Evolutionary conservation across 1,140 invertebrate genomes (phyloP).

Genomic region (Drosophila neocordata): DNA sequence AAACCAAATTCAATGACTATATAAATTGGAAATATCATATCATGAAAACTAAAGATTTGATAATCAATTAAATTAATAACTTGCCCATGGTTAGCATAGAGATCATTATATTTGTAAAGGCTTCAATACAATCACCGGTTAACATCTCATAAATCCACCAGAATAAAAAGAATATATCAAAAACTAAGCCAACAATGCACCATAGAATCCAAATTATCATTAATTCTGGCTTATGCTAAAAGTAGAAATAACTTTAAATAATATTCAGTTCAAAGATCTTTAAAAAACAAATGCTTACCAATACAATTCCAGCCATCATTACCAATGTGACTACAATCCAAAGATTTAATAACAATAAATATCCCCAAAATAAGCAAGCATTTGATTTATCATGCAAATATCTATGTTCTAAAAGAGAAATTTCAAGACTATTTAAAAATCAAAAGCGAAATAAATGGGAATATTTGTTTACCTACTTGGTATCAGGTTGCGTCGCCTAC

Average conservation of each 20-base stretch:
- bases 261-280: background rate
- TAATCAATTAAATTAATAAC: background rate
- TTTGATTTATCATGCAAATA: conserved; percentile 13
- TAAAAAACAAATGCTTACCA: conserved; percentile 21
- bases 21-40: background rate
- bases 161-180: conserved; percentile 49
- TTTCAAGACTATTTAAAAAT: background rate
- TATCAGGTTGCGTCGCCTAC: background rate
- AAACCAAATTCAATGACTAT: conserved; percentile 60
- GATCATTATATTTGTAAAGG: conserved; percentile 63
- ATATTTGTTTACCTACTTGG: background rate
- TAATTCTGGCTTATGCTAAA: conserved; percentile 45
- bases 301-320: conserved; percentile 57
- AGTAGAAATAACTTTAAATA: background rate
- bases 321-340: conserved; percentile 56
- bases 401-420: conserved; percentile 5
- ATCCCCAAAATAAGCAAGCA: conserved; percentile 46
- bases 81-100: conserved; percentile 59
- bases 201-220: conserved; percentile 55
- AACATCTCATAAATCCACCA: conserved; percentile 47
- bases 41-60: background rate
- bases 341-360: conserved; percentile 55
- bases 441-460: too few species aligned
- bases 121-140: conserved; percentile 56
- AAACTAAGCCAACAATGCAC: conserved; percentile 43